These are phyloP conservation scores for Stenoptilia bipunctidactyla DNA, from an alignment of 2,888 invertebrate species.

Conservation along the genomic window DNA sequence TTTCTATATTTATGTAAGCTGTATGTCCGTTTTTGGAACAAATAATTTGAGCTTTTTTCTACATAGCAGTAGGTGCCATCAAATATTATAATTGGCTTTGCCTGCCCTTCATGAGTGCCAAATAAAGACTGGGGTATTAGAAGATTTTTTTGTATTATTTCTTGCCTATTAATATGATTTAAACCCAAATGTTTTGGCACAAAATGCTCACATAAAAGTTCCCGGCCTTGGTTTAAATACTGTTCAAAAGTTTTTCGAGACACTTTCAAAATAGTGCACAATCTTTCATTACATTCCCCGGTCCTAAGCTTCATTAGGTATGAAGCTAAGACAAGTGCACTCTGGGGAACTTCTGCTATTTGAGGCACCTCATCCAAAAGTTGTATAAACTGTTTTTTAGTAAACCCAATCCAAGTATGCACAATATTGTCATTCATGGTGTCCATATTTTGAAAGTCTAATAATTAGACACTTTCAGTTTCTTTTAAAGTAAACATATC, in stretches of 20 bases:
- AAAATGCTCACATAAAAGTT: background rate
- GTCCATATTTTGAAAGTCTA: background rate
- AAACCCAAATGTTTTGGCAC: background rate
- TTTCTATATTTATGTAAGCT: no score
- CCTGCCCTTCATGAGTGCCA: conserved; percentile 1
- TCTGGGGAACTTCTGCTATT: background rate
- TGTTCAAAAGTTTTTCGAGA: background rate
- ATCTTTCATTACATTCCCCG: background rate
- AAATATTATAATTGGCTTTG: conserved; percentile 5
- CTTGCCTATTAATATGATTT: conserved; percentile 6
- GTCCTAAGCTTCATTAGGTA: background rate
- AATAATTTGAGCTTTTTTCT: no score
- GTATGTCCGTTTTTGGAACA: no score
- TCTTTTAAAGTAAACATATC: no score
- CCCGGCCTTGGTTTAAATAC: background rate
- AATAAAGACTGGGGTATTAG: conserved; percentile 8
- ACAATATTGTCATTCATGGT: background rate
- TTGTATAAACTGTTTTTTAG: background rate
- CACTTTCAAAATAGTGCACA: background rate
- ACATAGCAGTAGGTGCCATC: conserved; percentile 14
- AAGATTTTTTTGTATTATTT: conserved; percentile 7
- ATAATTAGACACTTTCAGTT: no score
- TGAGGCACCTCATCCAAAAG: background rate
- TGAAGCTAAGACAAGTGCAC: background rate
- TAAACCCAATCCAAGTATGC: background rate